Evolutionary conservation across 2,888 invertebrate species (phyloP).

Genomic region (Tridacna gigas): DNA sequence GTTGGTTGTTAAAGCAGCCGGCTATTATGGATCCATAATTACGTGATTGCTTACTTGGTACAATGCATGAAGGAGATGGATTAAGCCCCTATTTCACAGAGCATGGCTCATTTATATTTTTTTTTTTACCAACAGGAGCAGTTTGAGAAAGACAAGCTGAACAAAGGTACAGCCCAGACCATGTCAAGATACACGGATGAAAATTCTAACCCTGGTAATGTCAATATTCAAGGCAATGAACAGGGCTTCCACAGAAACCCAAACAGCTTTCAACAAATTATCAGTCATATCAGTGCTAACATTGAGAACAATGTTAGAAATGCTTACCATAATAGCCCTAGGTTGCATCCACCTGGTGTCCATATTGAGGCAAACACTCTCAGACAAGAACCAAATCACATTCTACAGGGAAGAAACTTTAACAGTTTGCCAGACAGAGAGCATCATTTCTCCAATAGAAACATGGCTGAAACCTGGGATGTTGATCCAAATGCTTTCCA

Average conservation of each 20-base stretch:
- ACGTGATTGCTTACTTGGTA: too few species aligned
- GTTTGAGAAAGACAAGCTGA: background rate
- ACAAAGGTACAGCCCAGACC: background rate
- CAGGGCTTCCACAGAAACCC: background rate
- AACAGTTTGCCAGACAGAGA: background rate
- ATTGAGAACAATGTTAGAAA: background rate
- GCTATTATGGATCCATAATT: too few species aligned
- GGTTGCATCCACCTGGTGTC: background rate
- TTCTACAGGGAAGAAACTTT: background rate
- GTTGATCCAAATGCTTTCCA: background rate
- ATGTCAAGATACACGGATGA: background rate
- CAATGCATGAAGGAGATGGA: too few species aligned
- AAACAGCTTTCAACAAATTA: slow-evolving; percentile 3
- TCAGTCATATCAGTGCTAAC: slow-evolving; percentile 3
- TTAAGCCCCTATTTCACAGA: too few species aligned
- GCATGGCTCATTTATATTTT: background rate
- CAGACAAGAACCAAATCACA: background rate
- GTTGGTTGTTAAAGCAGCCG: too few species aligned
- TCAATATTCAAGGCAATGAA: background rate
- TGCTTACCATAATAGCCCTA: background rate
- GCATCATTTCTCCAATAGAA: background rate
- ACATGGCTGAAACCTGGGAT: background rate
- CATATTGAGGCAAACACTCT: background rate
- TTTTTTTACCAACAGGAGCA: background rate
- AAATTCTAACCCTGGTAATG: background rate